Conservation (phyloP, 2,888 invertebrate genomes). For the Chymomyza fuscimana region DNA sequence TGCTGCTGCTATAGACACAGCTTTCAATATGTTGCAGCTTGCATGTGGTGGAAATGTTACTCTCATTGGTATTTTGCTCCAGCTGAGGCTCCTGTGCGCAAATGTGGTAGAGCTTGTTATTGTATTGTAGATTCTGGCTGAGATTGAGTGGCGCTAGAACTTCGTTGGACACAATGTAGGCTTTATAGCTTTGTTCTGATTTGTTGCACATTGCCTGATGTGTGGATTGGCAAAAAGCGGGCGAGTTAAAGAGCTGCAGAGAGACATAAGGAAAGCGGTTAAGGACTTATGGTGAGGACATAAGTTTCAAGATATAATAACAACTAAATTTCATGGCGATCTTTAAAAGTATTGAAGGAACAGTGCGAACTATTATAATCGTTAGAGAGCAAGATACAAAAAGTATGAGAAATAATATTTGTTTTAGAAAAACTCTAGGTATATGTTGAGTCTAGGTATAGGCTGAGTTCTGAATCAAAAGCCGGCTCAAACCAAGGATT, state of each 20-base stretch:
- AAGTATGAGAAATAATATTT: too few species aligned
- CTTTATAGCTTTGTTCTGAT: conserved; percentile 26
- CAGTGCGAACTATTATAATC: too few species aligned
- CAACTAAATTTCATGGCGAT: too few species aligned
- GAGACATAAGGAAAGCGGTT: not conserved
- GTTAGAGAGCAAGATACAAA: too few species aligned
- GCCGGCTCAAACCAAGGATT: too few species aligned
- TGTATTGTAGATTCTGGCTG: conserved; percentile 33
- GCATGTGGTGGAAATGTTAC: conserved; percentile 40
- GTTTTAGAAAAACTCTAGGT: too few species aligned
- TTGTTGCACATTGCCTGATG: conserved; percentile 48
- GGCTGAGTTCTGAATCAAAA: too few species aligned
- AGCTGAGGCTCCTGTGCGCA: conserved; percentile 5
- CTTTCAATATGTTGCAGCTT: conserved; percentile 39
- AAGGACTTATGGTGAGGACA: not conserved
- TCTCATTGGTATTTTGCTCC: conserved; percentile 15
- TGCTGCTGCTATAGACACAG: conserved; percentile 82
- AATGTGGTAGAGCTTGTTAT: not conserved
- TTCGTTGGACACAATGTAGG: conserved; percentile 48
- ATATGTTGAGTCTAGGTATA: too few species aligned
- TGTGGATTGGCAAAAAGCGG: conserved; percentile 44
- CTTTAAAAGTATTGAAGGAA: too few species aligned
- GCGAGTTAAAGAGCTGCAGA: not conserved
- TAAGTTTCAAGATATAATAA: too few species aligned
- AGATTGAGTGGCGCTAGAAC: conserved; percentile 13